phyloP scores from a whole-genome alignment of 2,888 invertebrate genomes.

The Adela reaumurella region DNA sequence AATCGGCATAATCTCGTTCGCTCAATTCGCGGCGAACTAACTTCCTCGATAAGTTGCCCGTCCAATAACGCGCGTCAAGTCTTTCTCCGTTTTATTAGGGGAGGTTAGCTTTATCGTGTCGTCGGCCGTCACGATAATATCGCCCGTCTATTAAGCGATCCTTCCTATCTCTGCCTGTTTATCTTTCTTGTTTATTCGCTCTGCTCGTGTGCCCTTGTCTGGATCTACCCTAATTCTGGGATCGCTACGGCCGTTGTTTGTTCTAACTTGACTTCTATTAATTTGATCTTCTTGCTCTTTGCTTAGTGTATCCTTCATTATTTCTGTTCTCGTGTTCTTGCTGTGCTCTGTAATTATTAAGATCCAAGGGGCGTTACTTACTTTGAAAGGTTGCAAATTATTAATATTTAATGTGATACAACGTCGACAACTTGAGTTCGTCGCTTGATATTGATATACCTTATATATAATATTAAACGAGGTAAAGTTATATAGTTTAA shows the following conservation, averaged over 20 bases:
- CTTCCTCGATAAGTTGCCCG: slow-evolving; percentile 37
- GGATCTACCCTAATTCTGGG: neutral
- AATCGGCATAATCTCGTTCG: slow-evolving; percentile 26
- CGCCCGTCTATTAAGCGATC: slow-evolving; percentile 28
- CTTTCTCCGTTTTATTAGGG: slow-evolving; percentile 38
- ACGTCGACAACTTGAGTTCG: no score
- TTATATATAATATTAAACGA: no score
- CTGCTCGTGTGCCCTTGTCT: neutral
- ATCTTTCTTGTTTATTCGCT: slow-evolving; percentile 4
- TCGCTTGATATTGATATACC: no score
- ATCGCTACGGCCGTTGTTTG: neutral
- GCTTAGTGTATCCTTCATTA: neutral
- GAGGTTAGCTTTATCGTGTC: slow-evolving; percentile 28
- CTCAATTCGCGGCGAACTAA: slow-evolving; percentile 44
- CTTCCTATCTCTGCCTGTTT: slow-evolving; percentile 15
- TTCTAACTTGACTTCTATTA: no score
- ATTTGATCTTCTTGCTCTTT: neutral
- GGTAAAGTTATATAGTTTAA: no score
- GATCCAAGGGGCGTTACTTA: no score
- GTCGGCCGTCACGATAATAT: slow-evolving; percentile 35
- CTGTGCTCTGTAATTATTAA: no score
- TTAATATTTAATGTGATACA: no score
- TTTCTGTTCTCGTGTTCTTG: no score
- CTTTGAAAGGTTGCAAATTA: no score
- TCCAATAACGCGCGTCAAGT: slow-evolving; percentile 39